Percentiles rank a stretch among this genome's conserved stretches.
phyloP scores from a whole-genome alignment of 2,888 invertebrate species.

The Calameuta filiformis region DNA sequence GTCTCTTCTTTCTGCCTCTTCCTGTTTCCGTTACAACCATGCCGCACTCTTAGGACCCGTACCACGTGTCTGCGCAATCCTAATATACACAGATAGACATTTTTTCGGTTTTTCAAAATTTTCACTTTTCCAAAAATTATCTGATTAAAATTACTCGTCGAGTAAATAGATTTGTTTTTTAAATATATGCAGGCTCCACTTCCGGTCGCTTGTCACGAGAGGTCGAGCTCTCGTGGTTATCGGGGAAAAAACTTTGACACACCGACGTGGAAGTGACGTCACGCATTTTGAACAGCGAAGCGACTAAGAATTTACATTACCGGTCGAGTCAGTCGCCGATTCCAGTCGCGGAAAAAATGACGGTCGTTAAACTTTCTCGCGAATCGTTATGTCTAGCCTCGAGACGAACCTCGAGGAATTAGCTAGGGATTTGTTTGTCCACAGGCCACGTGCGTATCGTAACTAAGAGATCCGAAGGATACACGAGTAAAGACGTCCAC shows the following conservation, averaged over 20 bases:
- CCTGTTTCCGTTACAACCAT: neutral
- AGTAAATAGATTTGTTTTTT: neutral
- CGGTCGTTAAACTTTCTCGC: neutral
- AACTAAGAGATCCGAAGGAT: neutral
- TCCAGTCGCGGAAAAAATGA: neutral
- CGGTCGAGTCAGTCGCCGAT: neutral
- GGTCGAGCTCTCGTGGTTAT: neutral
- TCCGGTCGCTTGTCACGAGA: neutral
- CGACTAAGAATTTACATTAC: neutral
- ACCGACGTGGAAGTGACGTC: neutral
- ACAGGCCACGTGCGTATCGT: neutral
- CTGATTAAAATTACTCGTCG: neutral
- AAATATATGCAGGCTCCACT: neutral
- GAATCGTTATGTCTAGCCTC: neutral
- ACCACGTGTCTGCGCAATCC: neutral
- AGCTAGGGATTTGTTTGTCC: too few species aligned
- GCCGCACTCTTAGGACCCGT: neutral
- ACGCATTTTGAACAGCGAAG: neutral
- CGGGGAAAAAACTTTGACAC: neutral
- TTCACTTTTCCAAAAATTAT: neutral
- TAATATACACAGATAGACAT: neutral
- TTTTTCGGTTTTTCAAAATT: neutral
- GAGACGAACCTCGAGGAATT: neutral
- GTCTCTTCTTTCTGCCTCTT: slow-evolving; percentile 6
- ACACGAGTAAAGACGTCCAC: neutral